Percentiles rank a stretch among this genome's conserved stretches.
These are phyloP conservation scores for Myiopsitta monachus DNA, from an alignment of 2,113 vertebrate species.

Conservation along the genomic window DNA sequence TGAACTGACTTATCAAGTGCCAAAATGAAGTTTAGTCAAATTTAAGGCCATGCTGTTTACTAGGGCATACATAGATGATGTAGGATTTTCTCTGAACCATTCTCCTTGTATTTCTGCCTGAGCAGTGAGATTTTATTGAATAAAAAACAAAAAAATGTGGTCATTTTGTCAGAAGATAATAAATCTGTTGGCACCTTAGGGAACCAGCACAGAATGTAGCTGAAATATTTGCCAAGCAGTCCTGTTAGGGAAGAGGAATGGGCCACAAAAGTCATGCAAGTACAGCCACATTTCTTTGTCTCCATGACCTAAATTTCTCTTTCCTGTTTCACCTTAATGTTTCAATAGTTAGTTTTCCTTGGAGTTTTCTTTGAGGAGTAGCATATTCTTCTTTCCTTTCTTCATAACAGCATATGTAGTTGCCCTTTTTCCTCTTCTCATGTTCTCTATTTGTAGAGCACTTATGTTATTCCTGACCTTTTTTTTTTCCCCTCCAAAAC, in stretches of 20 bases:
- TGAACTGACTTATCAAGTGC: neutral
- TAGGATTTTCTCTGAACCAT: neutral
- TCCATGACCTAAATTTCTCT: neutral
- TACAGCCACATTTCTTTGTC: neutral
- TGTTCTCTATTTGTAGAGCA: neutral
- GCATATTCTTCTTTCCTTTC: neutral
- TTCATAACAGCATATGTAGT: neutral
- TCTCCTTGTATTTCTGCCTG: neutral
- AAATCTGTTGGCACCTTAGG: neutral
- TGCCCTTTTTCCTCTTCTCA: neutral
- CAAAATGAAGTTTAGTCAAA: neutral
- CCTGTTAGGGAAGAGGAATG: neutral
- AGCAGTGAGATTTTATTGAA: neutral
- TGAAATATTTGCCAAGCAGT: neutral
- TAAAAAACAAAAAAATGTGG: neutral
- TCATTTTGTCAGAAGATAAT: constrained; percentile 1
- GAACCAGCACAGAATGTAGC: neutral
- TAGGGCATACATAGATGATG: neutral
- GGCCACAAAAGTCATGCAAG: neutral
- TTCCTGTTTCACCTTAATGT: neutral
- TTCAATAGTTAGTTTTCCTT: neutral
- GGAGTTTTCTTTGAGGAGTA: neutral
- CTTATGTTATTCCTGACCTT: neutral
- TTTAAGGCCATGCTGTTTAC: neutral
- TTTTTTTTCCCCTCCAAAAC: neutral